Conservation (phyloP, 1,140 invertebrate species). For the Octopus sinensis region DNA sequence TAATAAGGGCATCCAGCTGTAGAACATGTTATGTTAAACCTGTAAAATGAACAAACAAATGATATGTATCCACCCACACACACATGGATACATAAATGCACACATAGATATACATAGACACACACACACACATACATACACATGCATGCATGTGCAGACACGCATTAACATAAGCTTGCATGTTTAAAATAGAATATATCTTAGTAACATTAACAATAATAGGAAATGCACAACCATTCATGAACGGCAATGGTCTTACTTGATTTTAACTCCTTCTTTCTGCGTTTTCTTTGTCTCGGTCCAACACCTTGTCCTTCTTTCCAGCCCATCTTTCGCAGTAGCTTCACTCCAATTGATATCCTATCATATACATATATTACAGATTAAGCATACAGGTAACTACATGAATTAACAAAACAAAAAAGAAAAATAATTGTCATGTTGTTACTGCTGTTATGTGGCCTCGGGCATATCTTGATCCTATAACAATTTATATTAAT, state of each 20-base stretch:
- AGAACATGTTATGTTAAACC: too few relatives aligned
- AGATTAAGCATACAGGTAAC: too few relatives aligned
- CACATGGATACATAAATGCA: neutral
- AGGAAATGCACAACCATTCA: too few relatives aligned
- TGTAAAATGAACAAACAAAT: neutral
- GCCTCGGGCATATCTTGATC: too few relatives aligned
- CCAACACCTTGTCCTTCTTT: slow-evolving; percentile 88
- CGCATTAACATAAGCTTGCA: neutral
- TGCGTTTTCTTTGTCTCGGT: slow-evolving; percentile 63
- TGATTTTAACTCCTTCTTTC: slow-evolving; percentile 61
- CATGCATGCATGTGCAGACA: neutral
- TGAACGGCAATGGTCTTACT: neutral
- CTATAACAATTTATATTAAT: too few relatives aligned
- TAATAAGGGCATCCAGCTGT: too few relatives aligned
- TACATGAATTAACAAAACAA: too few relatives aligned
- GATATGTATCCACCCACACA: neutral
- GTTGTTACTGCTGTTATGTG: too few relatives aligned
- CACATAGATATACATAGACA: neutral
- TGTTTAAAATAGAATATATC: too few relatives aligned
- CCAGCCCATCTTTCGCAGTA: slow-evolving; percentile 80
- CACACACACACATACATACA: neutral
- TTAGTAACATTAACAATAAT: too few relatives aligned
- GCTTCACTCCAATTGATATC: slow-evolving; percentile 80
- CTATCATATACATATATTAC: slow-evolving; percentile 50
- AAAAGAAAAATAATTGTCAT: too few relatives aligned